Conservation (phyloP, 2,888 invertebrate species). For the Hypsopygia costalis region DNA sequence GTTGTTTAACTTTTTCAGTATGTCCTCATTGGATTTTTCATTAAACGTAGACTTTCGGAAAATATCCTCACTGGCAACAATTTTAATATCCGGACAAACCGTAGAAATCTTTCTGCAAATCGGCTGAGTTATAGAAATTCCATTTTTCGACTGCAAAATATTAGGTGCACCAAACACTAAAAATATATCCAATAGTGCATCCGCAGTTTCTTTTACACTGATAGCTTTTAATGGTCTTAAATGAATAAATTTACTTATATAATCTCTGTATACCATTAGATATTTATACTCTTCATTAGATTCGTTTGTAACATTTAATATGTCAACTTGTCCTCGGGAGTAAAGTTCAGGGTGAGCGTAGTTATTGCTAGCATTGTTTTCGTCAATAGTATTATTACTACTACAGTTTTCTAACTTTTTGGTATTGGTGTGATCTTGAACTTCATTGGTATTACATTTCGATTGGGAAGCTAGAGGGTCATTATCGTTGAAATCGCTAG, state of each 20-base stretch:
- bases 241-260: slow-evolving; percentile 41
- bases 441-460: no score
- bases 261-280: slow-evolving; percentile 46
- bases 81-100: slow-evolving; percentile 36
- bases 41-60: slow-evolving; percentile 25
- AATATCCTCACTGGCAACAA: slow-evolving; percentile 31
- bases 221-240: slow-evolving; percentile 42
- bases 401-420: background rate
- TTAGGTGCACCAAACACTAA: slow-evolving; percentile 51
- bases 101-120: slow-evolving; percentile 40
- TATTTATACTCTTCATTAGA: slow-evolving; percentile 41
- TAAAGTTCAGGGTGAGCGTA: slow-evolving; percentile 35
- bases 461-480: background rate
- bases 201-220: slow-evolving; percentile 37
- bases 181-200: slow-evolving; percentile 44
- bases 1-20: slow-evolving; percentile 38
- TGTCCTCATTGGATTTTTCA: slow-evolving; percentile 44
- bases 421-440: no score
- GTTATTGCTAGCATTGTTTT: background rate
- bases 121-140: slow-evolving; percentile 34
- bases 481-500: background rate
- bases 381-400: slow-evolving; percentile 1
- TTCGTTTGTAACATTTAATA: slow-evolving; percentile 40
- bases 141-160: slow-evolving; percentile 52
- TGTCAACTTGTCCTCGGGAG: slow-evolving; percentile 48